Evolutionary conservation across 2,888 invertebrate genomes (phyloP).

Genomic region (Thysanoteuthis rhombus): DNA sequence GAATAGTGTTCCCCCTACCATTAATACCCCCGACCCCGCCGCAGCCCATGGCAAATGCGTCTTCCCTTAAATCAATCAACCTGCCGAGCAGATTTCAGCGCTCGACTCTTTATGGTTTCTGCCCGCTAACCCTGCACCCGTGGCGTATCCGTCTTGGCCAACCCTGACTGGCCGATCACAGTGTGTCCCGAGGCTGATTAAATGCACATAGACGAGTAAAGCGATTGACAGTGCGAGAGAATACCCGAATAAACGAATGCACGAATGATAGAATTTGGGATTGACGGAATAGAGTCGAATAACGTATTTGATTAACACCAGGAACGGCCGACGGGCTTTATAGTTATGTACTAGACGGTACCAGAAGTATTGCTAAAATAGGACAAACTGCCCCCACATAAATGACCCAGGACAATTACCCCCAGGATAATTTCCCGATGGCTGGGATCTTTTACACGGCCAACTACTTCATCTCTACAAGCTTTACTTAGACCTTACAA

Average conservation of each 20-base stretch:
- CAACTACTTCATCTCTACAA: too few relatives aligned
- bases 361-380: too few relatives aligned
- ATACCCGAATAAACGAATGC: background rate
- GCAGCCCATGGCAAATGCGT: background rate
- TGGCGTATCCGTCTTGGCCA: background rate
- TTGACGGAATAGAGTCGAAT: background rate
- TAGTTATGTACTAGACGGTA: too few relatives aligned
- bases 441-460: too few relatives aligned
- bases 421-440: too few relatives aligned
- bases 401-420: too few relatives aligned
- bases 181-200: background rate
- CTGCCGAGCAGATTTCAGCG: background rate
- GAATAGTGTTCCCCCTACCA: background rate
- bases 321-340: too few relatives aligned
- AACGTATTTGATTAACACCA: background rate
- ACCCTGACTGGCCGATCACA: background rate
- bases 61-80: background rate
- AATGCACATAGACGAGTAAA: background rate
- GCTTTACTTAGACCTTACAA: too few relatives aligned
- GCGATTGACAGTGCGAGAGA: background rate
- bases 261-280: background rate
- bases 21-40: background rate
- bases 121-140: background rate
- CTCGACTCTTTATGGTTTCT: background rate
- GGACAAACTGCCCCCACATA: too few relatives aligned